These are phyloP conservation scores for Hypsibius dujardini DNA, from an alignment of 1,140 invertebrate species.

Conservation along the genomic window DNA sequence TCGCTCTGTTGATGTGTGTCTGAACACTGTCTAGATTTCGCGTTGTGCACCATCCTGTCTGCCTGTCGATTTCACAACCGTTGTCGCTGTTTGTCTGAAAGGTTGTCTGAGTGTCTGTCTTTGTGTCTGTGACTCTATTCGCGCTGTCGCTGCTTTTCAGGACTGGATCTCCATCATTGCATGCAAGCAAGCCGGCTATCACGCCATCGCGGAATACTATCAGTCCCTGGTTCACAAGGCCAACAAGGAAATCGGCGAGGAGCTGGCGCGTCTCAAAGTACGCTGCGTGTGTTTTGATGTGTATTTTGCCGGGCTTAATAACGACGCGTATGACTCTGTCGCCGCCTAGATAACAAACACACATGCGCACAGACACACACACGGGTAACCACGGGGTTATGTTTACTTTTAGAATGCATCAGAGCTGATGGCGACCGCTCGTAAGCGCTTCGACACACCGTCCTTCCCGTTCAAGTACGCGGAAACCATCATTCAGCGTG, in stretches of 20 bases:
- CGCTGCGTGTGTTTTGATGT: constrained; percentile 21
- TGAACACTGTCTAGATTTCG: too few species aligned
- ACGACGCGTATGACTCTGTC: background rate
- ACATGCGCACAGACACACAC: too few species aligned
- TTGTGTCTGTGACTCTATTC: too few species aligned
- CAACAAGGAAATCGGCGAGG: constrained; percentile 69
- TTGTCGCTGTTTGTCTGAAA: too few species aligned
- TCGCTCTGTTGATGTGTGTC: too few species aligned
- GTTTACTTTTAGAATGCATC: constrained; percentile 44
- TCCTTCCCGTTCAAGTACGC: constrained; percentile 48
- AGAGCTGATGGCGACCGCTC: constrained; percentile 55
- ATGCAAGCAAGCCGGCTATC: constrained; percentile 70
- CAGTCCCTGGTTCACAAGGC: constrained; percentile 63
- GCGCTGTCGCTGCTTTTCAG: constrained; percentile 24
- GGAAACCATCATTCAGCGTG: constrained; percentile 49
- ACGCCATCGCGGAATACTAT: constrained; percentile 70
- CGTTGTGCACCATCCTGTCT: too few species aligned
- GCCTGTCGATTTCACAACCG: too few species aligned
- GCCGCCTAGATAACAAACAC: too few species aligned
- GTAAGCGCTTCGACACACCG: constrained; percentile 43
- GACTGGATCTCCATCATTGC: constrained; percentile 43
- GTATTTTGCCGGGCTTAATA: background rate
- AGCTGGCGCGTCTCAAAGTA: constrained; percentile 66
- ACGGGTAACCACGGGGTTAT: background rate
- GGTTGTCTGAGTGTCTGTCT: too few species aligned